Evolutionary conservation across 2,797 vertebrate genomes (phyloP), one percentile per base, ranked within the genome.

Genomic region (Rallus crepitans): DNA sequence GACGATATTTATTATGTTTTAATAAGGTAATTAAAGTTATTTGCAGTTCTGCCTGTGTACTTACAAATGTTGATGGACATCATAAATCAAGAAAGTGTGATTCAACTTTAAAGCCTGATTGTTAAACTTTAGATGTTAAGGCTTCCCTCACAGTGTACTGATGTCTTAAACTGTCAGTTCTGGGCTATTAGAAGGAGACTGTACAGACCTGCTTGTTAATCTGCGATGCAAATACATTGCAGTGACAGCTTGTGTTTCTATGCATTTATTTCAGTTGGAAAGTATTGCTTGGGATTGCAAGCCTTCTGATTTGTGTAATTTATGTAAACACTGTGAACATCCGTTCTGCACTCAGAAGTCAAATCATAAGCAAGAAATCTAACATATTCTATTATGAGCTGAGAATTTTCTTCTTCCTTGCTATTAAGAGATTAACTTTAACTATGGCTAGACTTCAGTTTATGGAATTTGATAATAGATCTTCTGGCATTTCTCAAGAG

Each of bases 311-410:
- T 97, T 95, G 18, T 90, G 37, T 96, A 94, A 96, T 96, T 73
- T 94, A 92, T 6, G 2, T 82, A 97, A 98, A 97, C 93, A 89
- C 76, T 92, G 90, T 87, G 48, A 90, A 73, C 66, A 70, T 69
- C 42, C 35, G 72, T 94, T 91, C 73, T 96, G 57, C 87, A 86
- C 69, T 94, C 52, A 82, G 73, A 97, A 95, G 47, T 68, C 71
- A 90, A 89, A 23, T 92, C 76, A 80, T 83, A 81, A 82, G n/a
- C 15, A 91, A 91, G 21, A 68, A 85, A 66, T 42, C 17, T 56
- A 50, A 27, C 9, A 23, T 70, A 56, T 47, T 55, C 30, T 89
- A 4, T 19, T 79, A 50, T 4, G 4, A 89, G 8, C 35, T 66
- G 52, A 93, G 84, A 90, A 20, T 11, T 77, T 81, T 80, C 90